Conservation (phyloP, 2,797 vertebrate species). For the Tenualosa thibaudeaui region DNA sequence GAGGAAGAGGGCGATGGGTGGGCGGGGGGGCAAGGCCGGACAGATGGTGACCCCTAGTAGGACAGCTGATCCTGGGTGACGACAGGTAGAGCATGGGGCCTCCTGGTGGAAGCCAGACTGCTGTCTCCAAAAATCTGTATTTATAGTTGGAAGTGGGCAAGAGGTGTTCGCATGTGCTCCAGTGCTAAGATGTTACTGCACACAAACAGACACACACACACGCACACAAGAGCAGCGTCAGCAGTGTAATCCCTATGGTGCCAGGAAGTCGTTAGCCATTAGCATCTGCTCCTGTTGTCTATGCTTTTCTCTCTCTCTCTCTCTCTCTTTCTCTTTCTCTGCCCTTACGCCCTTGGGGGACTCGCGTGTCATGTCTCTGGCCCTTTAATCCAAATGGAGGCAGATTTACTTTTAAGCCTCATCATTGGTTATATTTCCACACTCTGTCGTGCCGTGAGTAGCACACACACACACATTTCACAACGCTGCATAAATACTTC, state of each 20-base stretch:
- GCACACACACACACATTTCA: not conserved
- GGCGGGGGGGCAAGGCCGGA: not conserved
- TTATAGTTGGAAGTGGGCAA: slow-evolving; percentile 14
- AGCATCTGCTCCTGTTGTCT: slow-evolving; percentile 41
- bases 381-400: slow-evolving; percentile 14
- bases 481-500: slow-evolving; percentile 13
- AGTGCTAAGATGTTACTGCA: slow-evolving; percentile 2
- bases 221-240: slow-evolving; percentile 26
- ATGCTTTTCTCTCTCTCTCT: slow-evolving; percentile 20
- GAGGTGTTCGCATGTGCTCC: slow-evolving; percentile 1
- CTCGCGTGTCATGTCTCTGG: slow-evolving; percentile 5
- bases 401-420: slow-evolving; percentile 19
- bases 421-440: slow-evolving; percentile 12
- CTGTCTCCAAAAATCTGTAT: slow-evolving; percentile 15
- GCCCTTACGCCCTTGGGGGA: not conserved
- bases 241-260: slow-evolving; percentile 40
- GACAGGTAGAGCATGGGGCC: slow-evolving; percentile 22
- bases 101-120: slow-evolving; percentile 10
- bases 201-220: not conserved
- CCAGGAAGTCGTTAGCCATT: slow-evolving; percentile 45
- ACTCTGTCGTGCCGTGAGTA: not conserved
- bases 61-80: slow-evolving; percentile 17
- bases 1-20: not conserved
- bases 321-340: not conserved
- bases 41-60: slow-evolving; percentile 8